Percentiles rank a stretch among this genome's conserved stretches.
Conservation (phyloP, 2,797 vertebrate species). For the Chiroxiphia lanceolata region DNA sequence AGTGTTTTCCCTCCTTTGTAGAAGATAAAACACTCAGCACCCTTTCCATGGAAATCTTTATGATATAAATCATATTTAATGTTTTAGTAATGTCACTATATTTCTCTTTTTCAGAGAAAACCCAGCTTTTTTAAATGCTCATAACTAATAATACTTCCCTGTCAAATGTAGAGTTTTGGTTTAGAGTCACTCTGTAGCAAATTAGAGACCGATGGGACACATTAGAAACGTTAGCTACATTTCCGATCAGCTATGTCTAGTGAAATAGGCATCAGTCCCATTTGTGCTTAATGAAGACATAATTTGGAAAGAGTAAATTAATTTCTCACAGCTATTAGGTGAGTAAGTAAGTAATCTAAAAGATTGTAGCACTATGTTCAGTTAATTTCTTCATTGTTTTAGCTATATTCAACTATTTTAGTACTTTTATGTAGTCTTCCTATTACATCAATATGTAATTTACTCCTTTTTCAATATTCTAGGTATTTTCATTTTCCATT, state of each 20-base stretch:
- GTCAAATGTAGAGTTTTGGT: neutral
- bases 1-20: neutral
- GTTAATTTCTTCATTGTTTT: neutral
- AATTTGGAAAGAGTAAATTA: constrained; percentile 1
- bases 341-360: neutral
- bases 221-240: neutral
- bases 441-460: neutral
- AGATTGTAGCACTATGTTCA: neutral
- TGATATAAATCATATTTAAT: neutral
- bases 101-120: neutral
- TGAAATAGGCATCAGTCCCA: neutral
- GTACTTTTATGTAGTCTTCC: neutral
- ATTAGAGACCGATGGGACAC: neutral
- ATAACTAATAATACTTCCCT: neutral
- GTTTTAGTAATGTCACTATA: neutral
- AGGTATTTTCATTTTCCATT: neutral
- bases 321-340: neutral
- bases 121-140: neutral
- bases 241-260: neutral
- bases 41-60: neutral
- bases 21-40: neutral
- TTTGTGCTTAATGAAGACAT: neutral
- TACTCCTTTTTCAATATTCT: neutral
- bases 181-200: neutral
- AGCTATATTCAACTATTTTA: neutral